Evolutionary conservation across 64 coral and sea anemone species (phyloP).

Genomic region (Montipora capricornis): DNA sequence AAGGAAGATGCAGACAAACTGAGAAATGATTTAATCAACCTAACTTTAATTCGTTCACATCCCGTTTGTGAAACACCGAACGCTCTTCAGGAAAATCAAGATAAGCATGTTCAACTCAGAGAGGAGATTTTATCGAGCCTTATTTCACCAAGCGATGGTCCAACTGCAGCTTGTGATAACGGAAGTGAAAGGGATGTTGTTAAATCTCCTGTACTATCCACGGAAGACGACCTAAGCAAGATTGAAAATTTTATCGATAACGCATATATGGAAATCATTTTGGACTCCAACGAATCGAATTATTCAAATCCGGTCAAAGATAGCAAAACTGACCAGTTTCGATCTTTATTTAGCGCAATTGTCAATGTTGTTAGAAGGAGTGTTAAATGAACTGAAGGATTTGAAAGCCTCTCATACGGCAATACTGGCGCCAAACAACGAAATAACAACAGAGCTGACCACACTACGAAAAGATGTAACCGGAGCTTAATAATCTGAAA

Average conservation of each 20-base stretch:
- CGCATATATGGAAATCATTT: neutral
- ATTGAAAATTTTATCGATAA: neutral
- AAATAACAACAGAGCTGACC: neutral
- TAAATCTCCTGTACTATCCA: neutral
- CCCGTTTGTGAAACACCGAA: neutral
- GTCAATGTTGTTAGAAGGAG: neutral
- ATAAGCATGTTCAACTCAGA: neutral
- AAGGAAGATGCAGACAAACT: neutral
- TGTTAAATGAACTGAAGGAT: neutral
- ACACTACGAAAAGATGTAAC: neutral
- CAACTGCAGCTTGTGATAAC: neutral
- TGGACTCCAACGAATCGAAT: neutral
- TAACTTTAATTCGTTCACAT: neutral
- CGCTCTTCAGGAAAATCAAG: neutral
- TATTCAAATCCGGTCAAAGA: constrained; percentile 9
- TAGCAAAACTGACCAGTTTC: neutral
- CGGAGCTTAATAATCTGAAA: neutral
- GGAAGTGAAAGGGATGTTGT: neutral
- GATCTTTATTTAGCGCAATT: neutral
- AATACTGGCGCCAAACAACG: neutral
- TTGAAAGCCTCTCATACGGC: neutral
- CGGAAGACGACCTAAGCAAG: neutral
- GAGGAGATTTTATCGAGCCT: neutral
- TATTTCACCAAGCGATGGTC: neutral
- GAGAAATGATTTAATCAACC: neutral